These are phyloP conservation scores for Thamnophis elegans DNA, from an alignment of 2,797 vertebrate species.

Conservation along the genomic window DNA sequence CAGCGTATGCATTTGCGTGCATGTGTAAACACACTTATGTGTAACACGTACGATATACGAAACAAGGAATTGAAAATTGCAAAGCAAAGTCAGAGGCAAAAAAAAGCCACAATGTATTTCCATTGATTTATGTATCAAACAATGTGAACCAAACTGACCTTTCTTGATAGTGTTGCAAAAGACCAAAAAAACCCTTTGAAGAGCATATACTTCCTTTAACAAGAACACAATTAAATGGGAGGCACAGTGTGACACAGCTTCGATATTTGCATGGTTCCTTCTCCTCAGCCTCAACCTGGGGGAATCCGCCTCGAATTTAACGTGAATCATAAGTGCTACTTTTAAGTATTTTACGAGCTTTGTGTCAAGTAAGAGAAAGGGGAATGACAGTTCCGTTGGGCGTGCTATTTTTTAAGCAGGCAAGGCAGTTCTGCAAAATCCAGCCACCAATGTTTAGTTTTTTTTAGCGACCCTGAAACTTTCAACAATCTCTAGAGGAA, in stretches of 20 bases:
- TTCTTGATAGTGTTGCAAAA: background rate
- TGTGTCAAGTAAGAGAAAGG: slow-evolving; percentile 9
- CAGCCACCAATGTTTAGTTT: background rate
- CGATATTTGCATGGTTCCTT: slow-evolving; percentile 40
- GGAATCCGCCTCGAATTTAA: slow-evolving; percentile 28
- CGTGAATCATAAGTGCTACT: slow-evolving; percentile 44
- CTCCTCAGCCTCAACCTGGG: slow-evolving; percentile 23
- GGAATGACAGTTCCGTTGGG: slow-evolving; percentile 1
- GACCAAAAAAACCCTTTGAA: background rate
- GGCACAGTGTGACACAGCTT: background rate
- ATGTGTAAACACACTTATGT: background rate
- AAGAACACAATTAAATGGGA: background rate
- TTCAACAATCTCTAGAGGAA: background rate
- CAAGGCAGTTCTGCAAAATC: background rate
- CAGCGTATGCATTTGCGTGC: background rate
- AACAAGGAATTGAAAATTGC: background rate
- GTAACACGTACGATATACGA: background rate
- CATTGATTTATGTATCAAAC: background rate
- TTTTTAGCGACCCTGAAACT: background rate
- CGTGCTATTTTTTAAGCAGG: background rate
- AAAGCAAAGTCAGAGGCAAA: background rate
- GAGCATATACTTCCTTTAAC: background rate
- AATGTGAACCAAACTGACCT: background rate
- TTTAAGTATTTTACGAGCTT: slow-evolving; percentile 39
- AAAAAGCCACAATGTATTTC: background rate